Evolutionary conservation across 2,888 invertebrate species (phyloP), one percentile per base, ranked within the genome.

Genomic region (Suillia variegata): DNA sequence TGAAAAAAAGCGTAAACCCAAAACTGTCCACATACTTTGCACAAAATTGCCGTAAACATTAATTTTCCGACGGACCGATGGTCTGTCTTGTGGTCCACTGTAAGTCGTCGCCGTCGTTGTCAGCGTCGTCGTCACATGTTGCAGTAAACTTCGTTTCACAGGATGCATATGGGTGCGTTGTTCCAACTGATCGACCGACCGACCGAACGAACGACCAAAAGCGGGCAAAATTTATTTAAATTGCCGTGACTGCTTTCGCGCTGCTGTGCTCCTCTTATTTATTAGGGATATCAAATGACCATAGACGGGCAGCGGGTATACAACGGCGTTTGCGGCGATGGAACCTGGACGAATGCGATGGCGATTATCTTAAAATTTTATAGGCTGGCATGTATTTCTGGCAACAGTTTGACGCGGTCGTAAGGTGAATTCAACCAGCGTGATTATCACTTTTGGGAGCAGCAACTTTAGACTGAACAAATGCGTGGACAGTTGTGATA

Each of bases 11-110:
- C n/a, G n/a, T n/a, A n/a, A n/a, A 17, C 31, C 31, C 18, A 53
- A 53, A 53, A 38, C 18, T 22, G 34, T 17, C 53, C 18, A 8
- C 22, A 38, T 38, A 20, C 20, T 53, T 53, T 20, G 21, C 38
- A 53, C 53, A 53, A 53, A 53, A 53, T 53, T 53, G 20, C 34
- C 53, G 53, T 53, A 53, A 34, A 53, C 53, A 53, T 38, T 8
- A 53, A 18, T 53, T 53, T 53, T 17, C 31, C 31, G 31, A 8
- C 53, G 2, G 38, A 4, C 38, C 12, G 38, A 8, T 38, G 13
- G n/a, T 38, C 38, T n/a, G n/a, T 38, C 31, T 12, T 8, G 31
- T 31, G 6, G 31, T 8, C 31, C 31, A 31, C 31, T 31, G 31
- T 12, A 12, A 31, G n/a, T 31, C 31, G 31, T 6, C 31, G 6